Percentiles rank a stretch among this genome's conserved stretches.
Conservation (phyloP, 2,888 invertebrate genomes). For the Acanthosepion lycidas region DNA sequence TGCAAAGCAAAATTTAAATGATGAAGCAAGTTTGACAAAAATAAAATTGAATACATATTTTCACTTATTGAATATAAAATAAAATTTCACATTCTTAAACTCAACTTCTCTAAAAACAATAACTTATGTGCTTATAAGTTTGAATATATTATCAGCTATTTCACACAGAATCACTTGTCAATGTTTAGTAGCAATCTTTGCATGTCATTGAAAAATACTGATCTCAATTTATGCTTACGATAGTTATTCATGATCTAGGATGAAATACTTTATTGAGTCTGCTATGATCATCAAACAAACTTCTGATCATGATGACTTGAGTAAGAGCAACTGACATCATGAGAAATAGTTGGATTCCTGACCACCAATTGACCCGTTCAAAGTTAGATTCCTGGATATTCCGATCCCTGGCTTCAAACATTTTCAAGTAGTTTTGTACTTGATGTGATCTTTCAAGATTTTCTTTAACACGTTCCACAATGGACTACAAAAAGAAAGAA, state of each 20-base stretch:
- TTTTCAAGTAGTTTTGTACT: conserved; percentile 78
- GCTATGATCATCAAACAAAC: conserved; percentile 82
- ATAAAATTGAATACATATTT: background rate
- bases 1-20: background rate
- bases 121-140: background rate
- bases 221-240: background rate
- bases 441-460: conserved; percentile 71
- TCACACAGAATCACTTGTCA: background rate
- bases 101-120: background rate
- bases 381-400: conserved; percentile 87
- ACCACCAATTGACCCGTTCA: conserved; percentile 86
- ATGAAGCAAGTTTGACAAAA: background rate
- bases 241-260: conserved; percentile 47
- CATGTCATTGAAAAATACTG: background rate
- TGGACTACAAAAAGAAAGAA: conserved; percentile 77
- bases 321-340: conserved; percentile 84
- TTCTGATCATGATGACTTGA: conserved; percentile 84
- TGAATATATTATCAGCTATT: background rate
- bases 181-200: background rate
- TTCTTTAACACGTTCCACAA: conserved; percentile 80
- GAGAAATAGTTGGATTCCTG: conserved; percentile 80
- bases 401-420: conserved; percentile 86
- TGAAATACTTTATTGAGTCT: conserved; percentile 52
- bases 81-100: background rate
- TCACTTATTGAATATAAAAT: background rate